These are phyloP conservation scores for Eriosoma lanigerum DNA, from an alignment of 1,140 invertebrate species.

Conservation along the genomic window DNA sequence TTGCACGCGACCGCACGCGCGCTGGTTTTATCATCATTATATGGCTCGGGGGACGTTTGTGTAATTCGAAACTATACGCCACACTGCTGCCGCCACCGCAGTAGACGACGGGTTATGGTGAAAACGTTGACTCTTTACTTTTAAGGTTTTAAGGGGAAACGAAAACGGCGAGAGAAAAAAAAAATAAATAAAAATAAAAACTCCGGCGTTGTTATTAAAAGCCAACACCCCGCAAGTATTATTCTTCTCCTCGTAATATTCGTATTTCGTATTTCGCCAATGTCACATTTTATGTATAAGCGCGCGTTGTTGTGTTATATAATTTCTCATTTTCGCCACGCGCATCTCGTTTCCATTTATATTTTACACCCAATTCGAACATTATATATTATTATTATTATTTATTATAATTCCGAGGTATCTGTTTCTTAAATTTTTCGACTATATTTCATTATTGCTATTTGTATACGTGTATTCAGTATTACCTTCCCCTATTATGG, in stretches of 20 bases:
- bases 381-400: not conserved
- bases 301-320: no score
- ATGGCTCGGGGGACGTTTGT: slow-evolving; percentile 30
- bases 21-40: slow-evolving; percentile 29
- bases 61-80: slow-evolving; percentile 32
- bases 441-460: no score
- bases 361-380: not conserved
- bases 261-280: no score
- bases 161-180: not conserved
- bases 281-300: no score
- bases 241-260: not conserved
- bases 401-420: no score
- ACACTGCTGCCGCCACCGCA: not conserved
- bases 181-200: not conserved
- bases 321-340: no score
- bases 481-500: no score
- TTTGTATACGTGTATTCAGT: no score
- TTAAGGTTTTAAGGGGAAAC: not conserved
- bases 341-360: no score
- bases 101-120: no score
- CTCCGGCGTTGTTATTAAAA: not conserved
- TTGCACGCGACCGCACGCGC: slow-evolving; percentile 27
- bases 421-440: no score
- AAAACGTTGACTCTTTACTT: slow-evolving; percentile 19
- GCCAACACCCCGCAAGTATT: not conserved